Base-by-base conservation (phyloP, 2,113 vertebrate genomes). In the Trogon melanurus region DNA sequence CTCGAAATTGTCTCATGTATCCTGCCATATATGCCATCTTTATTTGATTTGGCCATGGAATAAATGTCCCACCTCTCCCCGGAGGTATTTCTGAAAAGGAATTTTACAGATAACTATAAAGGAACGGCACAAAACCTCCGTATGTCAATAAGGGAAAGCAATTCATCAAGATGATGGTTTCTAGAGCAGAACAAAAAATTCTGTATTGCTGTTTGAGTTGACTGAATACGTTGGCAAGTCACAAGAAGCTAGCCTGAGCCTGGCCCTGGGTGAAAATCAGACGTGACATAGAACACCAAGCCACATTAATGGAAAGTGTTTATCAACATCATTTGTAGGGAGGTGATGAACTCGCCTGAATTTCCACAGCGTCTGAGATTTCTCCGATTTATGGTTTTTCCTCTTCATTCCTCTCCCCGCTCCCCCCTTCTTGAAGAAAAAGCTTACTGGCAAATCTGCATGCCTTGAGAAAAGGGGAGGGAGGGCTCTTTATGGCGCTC, bases 381-480 rank as follows among this genome's bases (percentile, higher is more conserved):
- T 72, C 48, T 57, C 60, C 10, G 12, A 67, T 91, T 86, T 64
- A 41, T 21, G 5, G 12, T 41, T 22, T 22, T 57, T 53, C 57
- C 18, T 34, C 44, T 34, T 48, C 38, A 15, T n/a, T 13, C 11
- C 8, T 11, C 25, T 3, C 12, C 4, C 4, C 12, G 4, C 16
- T 7, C 7, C 4, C 7, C 3, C 36, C 17, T 54, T 45, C 20
- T 32, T 21, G 21, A 79, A 41, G 58, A 62, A 74, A 85, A 87
- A 91, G 54, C 89, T 95, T 91, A 70, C 51, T 79, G 81, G 71
- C 76, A 92, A 88, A 96, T 91, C 85, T 97, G 54, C 91, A 71
- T 79, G 44, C 64, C 71, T 79, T 66, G 64, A 79, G 65, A 88
- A 72, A 82, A 67, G 66, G 32, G 38, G 27, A 65, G 80, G 48